phyloP scores from a whole-genome alignment of 2,797 vertebrate species.

The Mormyrus proboscirostris region DNA sequence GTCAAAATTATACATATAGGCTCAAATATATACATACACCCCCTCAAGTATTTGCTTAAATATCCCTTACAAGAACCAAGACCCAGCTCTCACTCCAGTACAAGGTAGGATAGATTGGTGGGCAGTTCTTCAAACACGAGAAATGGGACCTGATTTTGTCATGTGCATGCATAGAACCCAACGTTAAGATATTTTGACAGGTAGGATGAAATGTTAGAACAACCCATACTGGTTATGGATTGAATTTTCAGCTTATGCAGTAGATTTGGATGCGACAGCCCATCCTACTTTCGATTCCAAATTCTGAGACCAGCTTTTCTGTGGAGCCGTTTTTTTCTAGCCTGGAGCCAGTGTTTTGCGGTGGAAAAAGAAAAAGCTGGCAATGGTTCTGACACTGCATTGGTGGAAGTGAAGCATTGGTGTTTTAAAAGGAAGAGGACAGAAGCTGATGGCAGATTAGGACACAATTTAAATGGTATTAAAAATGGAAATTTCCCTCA shows the following conservation, averaged over 20 bases:
- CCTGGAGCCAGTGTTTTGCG: not conserved
- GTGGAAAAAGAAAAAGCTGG: not conserved
- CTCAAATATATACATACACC: not conserved
- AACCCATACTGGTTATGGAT: not conserved
- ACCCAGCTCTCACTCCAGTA: not conserved
- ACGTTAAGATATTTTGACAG: not conserved
- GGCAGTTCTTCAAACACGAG: not conserved
- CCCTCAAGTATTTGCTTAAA: not conserved
- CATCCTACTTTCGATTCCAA: not conserved
- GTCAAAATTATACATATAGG: not conserved
- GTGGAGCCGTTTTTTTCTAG: not conserved
- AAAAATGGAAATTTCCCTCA: not conserved
- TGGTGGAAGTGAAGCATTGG: not conserved
- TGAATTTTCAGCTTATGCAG: not conserved
- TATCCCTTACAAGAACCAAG: not conserved
- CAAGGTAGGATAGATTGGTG: not conserved
- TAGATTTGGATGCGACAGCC: not conserved
- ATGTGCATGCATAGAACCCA: not conserved
- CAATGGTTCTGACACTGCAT: not conserved
- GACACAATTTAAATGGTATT: not conserved
- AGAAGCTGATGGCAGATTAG: not conserved
- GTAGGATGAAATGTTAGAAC: not conserved
- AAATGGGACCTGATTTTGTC: not conserved
- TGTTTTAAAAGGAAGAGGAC: not conserved
- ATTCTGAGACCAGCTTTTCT: not conserved